These are phyloP conservation scores for Dicrostonyx torquatus DNA, from an alignment of 2,797 vertebrate species.

Conservation along the genomic window DNA sequence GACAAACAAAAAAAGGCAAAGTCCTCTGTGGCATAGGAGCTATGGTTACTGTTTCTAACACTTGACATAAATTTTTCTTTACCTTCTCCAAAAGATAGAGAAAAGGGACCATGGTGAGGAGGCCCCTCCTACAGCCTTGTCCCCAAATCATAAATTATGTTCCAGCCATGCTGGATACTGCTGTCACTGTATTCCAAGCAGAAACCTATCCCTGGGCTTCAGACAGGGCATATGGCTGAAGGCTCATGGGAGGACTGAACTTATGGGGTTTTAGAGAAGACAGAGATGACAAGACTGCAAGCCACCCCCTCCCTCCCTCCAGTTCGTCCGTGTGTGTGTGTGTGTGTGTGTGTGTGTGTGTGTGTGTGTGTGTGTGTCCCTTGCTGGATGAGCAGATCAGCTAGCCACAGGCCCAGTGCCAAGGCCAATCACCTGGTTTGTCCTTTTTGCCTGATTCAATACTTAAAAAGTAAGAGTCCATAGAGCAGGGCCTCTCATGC, in stretches of 20 bases:
- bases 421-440: neutral
- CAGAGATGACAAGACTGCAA: neutral
- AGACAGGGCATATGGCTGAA: neutral
- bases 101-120: neutral
- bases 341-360: too few relatives aligned
- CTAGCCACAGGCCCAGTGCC: neutral
- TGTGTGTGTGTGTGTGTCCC: neutral
- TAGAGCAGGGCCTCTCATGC: neutral
- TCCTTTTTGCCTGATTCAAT: neutral
- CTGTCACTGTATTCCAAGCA: neutral
- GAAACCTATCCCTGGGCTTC: neutral
- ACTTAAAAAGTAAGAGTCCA: neutral
- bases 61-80: conserved; percentile 30
- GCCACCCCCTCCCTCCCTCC: neutral
- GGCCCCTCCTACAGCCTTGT: neutral
- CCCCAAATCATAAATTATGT: neutral
- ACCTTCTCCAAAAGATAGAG: neutral
- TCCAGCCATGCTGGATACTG: neutral
- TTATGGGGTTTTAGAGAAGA: neutral
- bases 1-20: conserved; percentile 83
- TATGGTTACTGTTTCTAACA: conserved; percentile 89
- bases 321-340: too few relatives aligned
- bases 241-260: neutral
- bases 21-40: conserved; percentile 89
- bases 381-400: neutral